Evolutionary conservation across 2,113 vertebrate species (phyloP), one percentile per base, ranked within the genome.

Genomic region (Macquaria ambigua): DNA sequence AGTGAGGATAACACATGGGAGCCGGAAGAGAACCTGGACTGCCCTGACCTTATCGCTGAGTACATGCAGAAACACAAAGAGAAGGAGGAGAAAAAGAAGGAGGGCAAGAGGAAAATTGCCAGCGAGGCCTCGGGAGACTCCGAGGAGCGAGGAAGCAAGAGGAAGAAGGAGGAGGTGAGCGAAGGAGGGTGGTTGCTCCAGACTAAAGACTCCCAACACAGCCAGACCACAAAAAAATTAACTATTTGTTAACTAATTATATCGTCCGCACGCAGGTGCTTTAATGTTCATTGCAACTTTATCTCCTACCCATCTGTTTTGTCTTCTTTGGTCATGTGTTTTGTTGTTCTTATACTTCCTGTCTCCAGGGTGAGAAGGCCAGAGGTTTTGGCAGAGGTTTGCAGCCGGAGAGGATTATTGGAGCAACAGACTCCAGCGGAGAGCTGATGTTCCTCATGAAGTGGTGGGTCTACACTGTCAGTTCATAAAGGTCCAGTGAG

Each of bases 391-490:
- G 97, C 43, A 93, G 98, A 64, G 97, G 97, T n/a, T 96, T 99
- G 84, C 97, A 99, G 70, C 98, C 98, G 0, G 98, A 99, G 83
- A 95, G 98, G 31, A 99, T 99, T 86, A 99, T 99, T 20, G 98
- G 98, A 31, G 98, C 98, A 16, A 99, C 98, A 1, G 98, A 99
- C 77, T 96, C 96, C 64, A 99, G 98, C 18, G 98, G 98, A 92
- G 98, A 99, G 89, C 96, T 99, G 59, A 99, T 99, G 98, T 99
- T 99, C 94, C 97, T 99, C 56, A 99, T 99, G 98, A 99, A 99
- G 91, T 99, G 98, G 98, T 99, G 91, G 16, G 93, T 92, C 8
- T 67, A n/a, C 14, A 15, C 8, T 48, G 2, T 61, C 11, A 41
- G 1, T 68, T 53, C 25, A 6, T 31, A n/a, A 41, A 71, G 31